Evolutionary conservation across 2,113 vertebrate genomes (phyloP), one percentile per base, ranked within the genome.

Genomic region (Gymnocephalus cernua): DNA sequence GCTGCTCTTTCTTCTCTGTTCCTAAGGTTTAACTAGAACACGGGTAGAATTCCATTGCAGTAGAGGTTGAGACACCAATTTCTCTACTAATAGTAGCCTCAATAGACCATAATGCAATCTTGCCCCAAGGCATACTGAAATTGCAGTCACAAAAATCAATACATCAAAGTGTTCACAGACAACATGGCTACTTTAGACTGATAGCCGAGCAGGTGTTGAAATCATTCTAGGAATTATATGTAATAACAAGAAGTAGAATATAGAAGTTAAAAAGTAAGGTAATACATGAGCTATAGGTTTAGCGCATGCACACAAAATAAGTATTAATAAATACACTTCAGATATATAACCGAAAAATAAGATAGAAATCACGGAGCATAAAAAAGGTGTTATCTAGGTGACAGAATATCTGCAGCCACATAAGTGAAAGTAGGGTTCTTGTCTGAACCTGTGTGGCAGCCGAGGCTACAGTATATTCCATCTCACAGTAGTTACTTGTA

Each of bases 21-120:
- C 16, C 19, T 13, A 23, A 25, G 23, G 25, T 58, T 54, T 18
- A 47, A 57, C 27, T 14, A 48, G 27, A 69, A 64, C 38, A 19
- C 44, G 53, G 68, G 23, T 78, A 48, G 14, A 47, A 53, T 45
- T 48, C 23, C 23, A 16, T 35, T 35, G 15, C 6, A 35, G 53
- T 21, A 23, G 16, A 8, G 18, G 25, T 47, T 67, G 51, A 57
- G 41, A 74, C 74, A 57, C 29, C 44, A 68, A 81, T 68, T 44
- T 74, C 54, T 41, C 10, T 45, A 45, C 45, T 21, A 76, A 29
- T 2, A 79, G 5, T 5, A 59, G 45, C 65, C 38, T 69, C 23
- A 48, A 23, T 25, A 19, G 38, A 77, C 19, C 25, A 8, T 47
- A 9, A 66, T 47, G 15, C 21, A 73, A 21, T 73, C 63, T 76